Evolutionary conservation across 2,797 vertebrate genomes (phyloP).

Genomic region (Cyprinella venusta): DNA sequence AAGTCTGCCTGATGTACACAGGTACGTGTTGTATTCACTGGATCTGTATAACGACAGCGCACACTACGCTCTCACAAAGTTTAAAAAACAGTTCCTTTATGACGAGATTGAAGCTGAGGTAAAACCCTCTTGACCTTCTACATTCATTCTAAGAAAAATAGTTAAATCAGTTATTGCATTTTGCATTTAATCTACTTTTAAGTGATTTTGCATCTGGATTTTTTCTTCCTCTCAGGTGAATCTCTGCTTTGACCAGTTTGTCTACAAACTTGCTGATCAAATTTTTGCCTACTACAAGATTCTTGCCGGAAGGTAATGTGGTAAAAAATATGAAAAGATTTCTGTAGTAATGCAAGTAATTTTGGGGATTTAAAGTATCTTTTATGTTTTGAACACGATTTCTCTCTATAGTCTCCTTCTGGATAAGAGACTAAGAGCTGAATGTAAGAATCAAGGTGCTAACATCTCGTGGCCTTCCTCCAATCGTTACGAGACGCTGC

Average conservation of each 20-base stretch:
- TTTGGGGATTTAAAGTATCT: neutral
- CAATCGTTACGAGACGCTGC: slow-evolving; percentile 93
- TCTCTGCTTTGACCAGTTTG: slow-evolving; percentile 97
- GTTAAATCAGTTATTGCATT: neutral
- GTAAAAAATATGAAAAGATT: neutral
- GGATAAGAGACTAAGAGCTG: slow-evolving; percentile 91
- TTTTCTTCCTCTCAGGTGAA: slow-evolving; percentile 83
- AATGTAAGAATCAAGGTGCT: slow-evolving; percentile 95
- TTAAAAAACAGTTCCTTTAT: slow-evolving; percentile 99
- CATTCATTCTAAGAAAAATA: neutral
- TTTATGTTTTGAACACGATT: neutral
- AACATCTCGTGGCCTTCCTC: slow-evolving; percentile 88
- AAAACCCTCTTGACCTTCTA: slow-evolving; percentile 46
- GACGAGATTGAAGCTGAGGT: slow-evolving; percentile 99
- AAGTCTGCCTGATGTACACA: slow-evolving; percentile 65
- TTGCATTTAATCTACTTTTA: neutral
- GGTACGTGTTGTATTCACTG: slow-evolving; percentile 97
- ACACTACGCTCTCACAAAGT: slow-evolving; percentile 96
- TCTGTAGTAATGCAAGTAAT: neutral
- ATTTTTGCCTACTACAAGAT: slow-evolving; percentile 98
- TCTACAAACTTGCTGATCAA: slow-evolving; percentile 97
- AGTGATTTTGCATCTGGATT: neutral
- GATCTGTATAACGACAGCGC: slow-evolving; percentile 98
- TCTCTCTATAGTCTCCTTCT: slow-evolving; percentile 83
- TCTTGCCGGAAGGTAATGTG: slow-evolving; percentile 90